Evolutionary conservation across 64 coral and sea anemone species (phyloP).

Genomic region (Catalaphyllia jardinei): DNA sequence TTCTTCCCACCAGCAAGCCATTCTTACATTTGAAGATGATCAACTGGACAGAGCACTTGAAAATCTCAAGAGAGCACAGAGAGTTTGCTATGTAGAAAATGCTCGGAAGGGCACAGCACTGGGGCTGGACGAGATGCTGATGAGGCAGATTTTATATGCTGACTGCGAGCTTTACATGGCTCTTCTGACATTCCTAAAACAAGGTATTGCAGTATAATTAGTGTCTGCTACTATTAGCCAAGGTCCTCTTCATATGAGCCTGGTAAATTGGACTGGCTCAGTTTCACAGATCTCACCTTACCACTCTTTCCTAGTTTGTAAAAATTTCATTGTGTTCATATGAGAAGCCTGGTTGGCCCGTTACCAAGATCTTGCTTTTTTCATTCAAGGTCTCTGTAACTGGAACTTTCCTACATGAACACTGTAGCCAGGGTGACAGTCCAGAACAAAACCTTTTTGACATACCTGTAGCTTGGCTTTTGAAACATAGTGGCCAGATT

Average conservation of each 20-base stretch:
- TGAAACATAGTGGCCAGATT: too few species aligned
- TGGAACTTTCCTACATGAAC: too few species aligned
- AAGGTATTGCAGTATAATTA: constrained; percentile 57
- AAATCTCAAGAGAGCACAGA: constrained; percentile 84
- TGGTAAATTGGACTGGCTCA: neutral
- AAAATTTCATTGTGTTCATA: too few species aligned
- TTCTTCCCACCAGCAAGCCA: constrained; percentile 69
- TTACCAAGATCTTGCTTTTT: too few species aligned
- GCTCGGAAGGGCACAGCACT: constrained; percentile 42
- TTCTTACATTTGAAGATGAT: constrained; percentile 95
- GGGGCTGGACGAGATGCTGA: constrained; percentile 72
- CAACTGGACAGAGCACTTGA: constrained; percentile 90
- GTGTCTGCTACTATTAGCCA: neutral
- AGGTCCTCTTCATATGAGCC: neutral
- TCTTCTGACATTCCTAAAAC: constrained; percentile 94
- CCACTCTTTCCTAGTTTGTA: too few species aligned
- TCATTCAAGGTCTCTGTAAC: too few species aligned
- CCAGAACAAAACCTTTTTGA: too few species aligned
- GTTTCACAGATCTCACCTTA: too few species aligned
- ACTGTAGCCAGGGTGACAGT: too few species aligned
- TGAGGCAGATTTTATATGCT: constrained; percentile 92
- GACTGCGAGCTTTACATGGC: constrained; percentile 97
- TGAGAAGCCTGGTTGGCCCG: too few species aligned
- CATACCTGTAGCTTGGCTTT: too few species aligned
- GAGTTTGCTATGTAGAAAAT: constrained; percentile 78